These are phyloP conservation scores for Acanthosoma haemorrhoidale DNA, from an alignment of 2,888 invertebrate species.

Conservation along the genomic window DNA sequence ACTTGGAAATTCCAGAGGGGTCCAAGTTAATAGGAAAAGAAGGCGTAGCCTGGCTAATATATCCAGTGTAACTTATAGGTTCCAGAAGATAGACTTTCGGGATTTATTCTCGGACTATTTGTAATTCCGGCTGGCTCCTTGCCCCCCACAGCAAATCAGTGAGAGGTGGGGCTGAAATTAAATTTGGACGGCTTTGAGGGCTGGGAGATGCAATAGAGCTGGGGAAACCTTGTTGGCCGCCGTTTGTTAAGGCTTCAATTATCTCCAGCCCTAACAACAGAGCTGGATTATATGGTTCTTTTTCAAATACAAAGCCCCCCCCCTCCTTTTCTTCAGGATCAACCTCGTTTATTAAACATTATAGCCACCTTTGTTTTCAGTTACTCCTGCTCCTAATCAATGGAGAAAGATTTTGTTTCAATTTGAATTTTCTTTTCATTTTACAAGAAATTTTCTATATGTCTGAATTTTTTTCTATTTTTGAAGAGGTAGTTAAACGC, in stretches of 20 bases:
- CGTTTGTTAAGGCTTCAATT: slow-evolving; percentile 19
- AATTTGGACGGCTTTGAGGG: slow-evolving; percentile 1
- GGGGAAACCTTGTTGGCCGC: slow-evolving; percentile 11
- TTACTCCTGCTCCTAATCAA: no score
- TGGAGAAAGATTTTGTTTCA: no score
- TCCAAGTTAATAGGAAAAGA: neutral
- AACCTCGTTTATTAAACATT: neutral
- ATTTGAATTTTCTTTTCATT: no score
- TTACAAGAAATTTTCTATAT: no score
- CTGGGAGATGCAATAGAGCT: neutral
- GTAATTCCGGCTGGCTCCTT: slow-evolving; percentile 7
- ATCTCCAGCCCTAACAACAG: neutral
- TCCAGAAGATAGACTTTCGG: neutral
- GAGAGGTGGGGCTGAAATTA: slow-evolving; percentile 17
- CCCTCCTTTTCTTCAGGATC: neutral
- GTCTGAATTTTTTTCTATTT: no score
- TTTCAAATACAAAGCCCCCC: no score
- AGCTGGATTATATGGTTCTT: slow-evolving; percentile 2
- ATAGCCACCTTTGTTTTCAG: no score
- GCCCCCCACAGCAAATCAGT: slow-evolving; percentile 16
- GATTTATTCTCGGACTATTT: slow-evolving; percentile 18
- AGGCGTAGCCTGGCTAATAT: neutral
- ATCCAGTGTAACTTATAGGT: slow-evolving; percentile 10
- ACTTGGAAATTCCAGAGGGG: neutral
- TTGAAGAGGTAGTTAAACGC: no score